These are phyloP conservation scores for Cepaea nemoralis DNA, from an alignment of 1,140 invertebrate species.

Conservation along the genomic window DNA sequence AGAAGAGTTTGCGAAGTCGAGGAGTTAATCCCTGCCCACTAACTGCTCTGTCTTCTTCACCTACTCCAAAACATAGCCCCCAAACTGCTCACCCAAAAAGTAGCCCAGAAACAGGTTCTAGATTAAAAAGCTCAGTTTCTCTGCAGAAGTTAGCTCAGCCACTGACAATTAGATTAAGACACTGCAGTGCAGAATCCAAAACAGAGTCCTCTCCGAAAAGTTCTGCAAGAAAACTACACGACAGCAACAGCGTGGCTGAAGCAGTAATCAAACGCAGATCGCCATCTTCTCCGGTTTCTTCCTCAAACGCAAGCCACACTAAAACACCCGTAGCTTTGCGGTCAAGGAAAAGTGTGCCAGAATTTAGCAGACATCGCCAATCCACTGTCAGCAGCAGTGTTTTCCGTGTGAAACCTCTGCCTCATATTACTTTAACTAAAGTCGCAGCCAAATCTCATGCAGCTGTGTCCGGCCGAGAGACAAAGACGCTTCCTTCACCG, in stretches of 20 bases:
- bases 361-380: background rate
- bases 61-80: background rate
- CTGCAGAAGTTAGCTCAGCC: background rate
- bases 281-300: background rate
- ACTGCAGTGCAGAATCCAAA: background rate
- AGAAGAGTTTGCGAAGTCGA: slow-evolving; percentile 30
- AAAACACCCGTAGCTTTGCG: background rate
- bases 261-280: slow-evolving; percentile 30
- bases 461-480: background rate
- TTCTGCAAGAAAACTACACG: background rate
- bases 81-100: slow-evolving; percentile 1
- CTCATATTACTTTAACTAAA: background rate
- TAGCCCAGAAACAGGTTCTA: background rate
- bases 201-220: background rate
- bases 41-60: background rate
- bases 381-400: background rate
- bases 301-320: background rate
- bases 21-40: background rate
- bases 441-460: background rate
- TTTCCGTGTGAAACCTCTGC: slow-evolving; percentile 22
- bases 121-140: background rate
- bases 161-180: background rate
- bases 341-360: background rate
- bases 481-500: slow-evolving; percentile 16
- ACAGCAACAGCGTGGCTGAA: background rate